A percentile compares a stretch with the other conserved stretches of the same genome.
phyloP scores from a whole-genome alignment of 2,113 vertebrate genomes.

The Rissa tridactyla region DNA sequence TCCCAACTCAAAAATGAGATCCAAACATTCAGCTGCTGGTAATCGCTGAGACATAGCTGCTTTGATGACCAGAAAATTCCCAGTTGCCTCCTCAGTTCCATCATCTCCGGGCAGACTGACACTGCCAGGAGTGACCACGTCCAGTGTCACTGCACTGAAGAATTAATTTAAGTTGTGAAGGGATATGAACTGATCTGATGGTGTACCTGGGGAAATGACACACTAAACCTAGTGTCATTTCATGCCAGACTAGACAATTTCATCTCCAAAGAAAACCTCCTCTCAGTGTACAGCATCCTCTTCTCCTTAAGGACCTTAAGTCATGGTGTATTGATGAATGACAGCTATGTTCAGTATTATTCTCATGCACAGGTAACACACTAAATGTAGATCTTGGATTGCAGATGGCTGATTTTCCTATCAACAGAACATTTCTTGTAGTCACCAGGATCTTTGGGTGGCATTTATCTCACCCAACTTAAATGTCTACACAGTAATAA shows the following conservation, averaged over 20 bases:
- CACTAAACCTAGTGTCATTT: not conserved
- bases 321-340: not conserved
- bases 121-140: not conserved
- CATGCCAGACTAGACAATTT: not conserved
- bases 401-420: not conserved
- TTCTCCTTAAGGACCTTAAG: not conserved
- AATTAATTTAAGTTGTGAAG: not conserved
- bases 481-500: not conserved
- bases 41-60: not conserved
- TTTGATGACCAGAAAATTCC: not conserved
- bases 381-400: not conserved
- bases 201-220: not conserved
- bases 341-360: not conserved
- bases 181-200: not conserved
- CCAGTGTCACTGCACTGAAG: not conserved
- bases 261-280: not conserved
- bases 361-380: not conserved
- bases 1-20: not conserved
- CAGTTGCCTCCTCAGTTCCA: not conserved
- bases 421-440: not conserved
- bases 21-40: not conserved
- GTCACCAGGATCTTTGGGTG: not conserved
- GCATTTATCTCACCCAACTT: not conserved
- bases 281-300: not conserved
- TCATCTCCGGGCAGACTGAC: not conserved